These are phyloP conservation scores for Pocillopora grandis DNA, from an alignment of 92 coral and sea anemone species.

Conservation along the genomic window DNA sequence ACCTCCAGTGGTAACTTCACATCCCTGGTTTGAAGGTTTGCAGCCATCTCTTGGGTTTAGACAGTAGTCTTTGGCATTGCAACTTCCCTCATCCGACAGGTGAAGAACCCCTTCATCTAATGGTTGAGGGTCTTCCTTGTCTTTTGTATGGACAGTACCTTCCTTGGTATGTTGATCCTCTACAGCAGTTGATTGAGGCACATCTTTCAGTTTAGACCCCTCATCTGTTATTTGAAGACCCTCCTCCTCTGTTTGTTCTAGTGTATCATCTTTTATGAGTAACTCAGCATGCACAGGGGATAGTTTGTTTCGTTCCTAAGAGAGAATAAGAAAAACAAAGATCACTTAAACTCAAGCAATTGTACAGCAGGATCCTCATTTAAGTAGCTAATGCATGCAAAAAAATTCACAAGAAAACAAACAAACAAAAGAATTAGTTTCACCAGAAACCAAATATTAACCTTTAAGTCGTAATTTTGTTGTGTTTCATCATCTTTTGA, in stretches of 20 bases:
- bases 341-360: not conserved
- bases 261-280: not conserved
- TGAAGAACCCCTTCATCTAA: not conserved
- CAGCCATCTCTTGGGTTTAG: no score
- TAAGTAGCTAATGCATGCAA: not conserved
- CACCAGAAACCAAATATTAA: not conserved
- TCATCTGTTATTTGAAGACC: not conserved
- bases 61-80: no score
- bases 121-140: not conserved
- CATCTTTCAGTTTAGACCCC: not conserved
- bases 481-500: slow-evolving; percentile 6
- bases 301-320: slow-evolving; percentile 9
- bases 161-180: not conserved
- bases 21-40: no score
- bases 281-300: not conserved
- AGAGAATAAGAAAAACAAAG: not conserved
- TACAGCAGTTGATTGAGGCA: not conserved
- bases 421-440: not conserved
- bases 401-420: not conserved
- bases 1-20: no score
- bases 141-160: not conserved
- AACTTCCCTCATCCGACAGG: no score
- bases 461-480: not conserved
- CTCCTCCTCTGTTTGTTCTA: not conserved
- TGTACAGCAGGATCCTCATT: not conserved